These are phyloP conservation scores for Coracias cyanogaster DNA, from an alignment of 2,797 vertebrate species.

Conservation along the genomic window DNA sequence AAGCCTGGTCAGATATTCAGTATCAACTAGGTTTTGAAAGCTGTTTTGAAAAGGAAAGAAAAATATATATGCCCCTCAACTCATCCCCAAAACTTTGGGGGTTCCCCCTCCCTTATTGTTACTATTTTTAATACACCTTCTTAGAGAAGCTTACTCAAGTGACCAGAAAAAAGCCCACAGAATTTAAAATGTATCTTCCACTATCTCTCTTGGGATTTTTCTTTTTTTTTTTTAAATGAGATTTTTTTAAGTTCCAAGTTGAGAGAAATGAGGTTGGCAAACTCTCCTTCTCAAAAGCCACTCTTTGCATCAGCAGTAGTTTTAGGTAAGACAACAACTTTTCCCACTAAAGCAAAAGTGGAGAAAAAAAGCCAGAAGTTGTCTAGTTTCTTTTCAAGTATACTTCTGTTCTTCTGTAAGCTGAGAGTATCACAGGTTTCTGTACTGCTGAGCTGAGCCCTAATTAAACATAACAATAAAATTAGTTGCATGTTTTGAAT, in stretches of 20 bases:
- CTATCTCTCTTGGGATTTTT: background rate
- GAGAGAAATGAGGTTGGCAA: background rate
- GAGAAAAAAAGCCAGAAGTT: background rate
- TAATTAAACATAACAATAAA: conserved; percentile 74
- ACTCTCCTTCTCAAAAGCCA: background rate
- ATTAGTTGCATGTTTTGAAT: conserved; percentile 68
- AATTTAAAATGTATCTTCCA: background rate
- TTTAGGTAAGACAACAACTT: conserved; percentile 28
- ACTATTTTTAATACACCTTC: background rate
- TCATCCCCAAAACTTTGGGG: background rate
- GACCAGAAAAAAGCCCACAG: background rate
- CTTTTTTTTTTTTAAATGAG: background rate
- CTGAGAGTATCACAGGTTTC: background rate
- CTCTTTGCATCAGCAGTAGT: background rate
- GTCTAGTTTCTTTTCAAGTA: conserved; percentile 30
- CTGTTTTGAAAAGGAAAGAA: background rate
- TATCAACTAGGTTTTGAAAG: background rate
- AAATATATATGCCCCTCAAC: too few species aligned
- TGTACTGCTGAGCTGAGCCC: conserved; percentile 48
- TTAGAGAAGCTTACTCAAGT: background rate
- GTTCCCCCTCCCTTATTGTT: rapidly evolving
- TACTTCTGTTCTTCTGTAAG: conserved; percentile 23
- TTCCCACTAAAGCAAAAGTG: conserved; percentile 46
- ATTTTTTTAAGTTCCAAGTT: background rate
- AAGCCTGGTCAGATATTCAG: background rate